A percentile compares a stretch with the other conserved stretches of the same genome.
phyloP scores from a whole-genome alignment of 2,113 vertebrate genomes.

The Limanda limanda region DNA sequence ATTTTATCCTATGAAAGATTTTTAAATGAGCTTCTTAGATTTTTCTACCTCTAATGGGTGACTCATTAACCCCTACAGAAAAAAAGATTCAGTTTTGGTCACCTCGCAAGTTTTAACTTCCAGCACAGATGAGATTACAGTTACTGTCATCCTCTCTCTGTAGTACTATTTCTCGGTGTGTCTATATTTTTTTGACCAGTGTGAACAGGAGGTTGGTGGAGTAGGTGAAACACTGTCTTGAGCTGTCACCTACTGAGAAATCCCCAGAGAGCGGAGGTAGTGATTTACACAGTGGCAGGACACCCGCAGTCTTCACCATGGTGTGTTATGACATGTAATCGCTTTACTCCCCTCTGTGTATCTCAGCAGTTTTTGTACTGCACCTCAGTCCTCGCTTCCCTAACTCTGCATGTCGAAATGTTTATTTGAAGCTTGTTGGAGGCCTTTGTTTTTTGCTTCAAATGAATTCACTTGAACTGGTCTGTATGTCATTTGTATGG shows the following conservation, averaged over 20 bases:
- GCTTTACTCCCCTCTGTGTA: slow-evolving; percentile 17
- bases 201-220: slow-evolving; percentile 10
- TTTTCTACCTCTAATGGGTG: background rate
- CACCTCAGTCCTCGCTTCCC: background rate
- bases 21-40: background rate
- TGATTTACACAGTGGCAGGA: slow-evolving; percentile 67
- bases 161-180: slow-evolving; percentile 43
- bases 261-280: slow-evolving; percentile 38
- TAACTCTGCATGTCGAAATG: background rate
- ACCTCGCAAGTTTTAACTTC: too few relatives aligned
- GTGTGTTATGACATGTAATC: slow-evolving; percentile 51
- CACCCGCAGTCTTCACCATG: slow-evolving; percentile 44
- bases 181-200: slow-evolving; percentile 35
- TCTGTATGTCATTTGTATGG: slow-evolving; percentile 11
- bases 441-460: background rate
- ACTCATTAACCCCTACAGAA: background rate
- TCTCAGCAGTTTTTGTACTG: background rate
- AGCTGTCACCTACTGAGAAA: slow-evolving; percentile 47
- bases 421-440: slow-evolving; percentile 3
- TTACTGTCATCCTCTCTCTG: slow-evolving; percentile 24
- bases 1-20: background rate
- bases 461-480: slow-evolving; percentile 10
- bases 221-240: slow-evolving; percentile 52
- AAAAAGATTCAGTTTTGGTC: slow-evolving; percentile 27
- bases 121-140: too few relatives aligned